phyloP scores from a whole-genome alignment of 2,113 vertebrate species.

The Elephas maximus region DNA sequence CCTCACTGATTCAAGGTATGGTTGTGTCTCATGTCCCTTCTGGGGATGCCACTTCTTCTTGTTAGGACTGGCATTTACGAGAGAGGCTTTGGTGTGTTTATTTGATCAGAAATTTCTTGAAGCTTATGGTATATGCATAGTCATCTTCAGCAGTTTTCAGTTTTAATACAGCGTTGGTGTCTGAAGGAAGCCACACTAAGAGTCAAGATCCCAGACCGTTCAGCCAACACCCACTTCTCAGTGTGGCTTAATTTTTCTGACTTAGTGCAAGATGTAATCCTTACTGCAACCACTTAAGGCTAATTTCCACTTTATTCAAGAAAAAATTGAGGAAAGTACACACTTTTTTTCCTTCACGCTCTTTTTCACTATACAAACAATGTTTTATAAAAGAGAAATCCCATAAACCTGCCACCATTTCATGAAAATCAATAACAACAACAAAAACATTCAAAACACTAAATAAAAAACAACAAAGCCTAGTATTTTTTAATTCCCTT shows the following conservation, averaged over 20 bases:
- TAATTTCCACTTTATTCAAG: slow-evolving; percentile 4
- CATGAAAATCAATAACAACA: background rate
- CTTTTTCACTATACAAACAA: background rate
- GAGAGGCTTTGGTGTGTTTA: background rate
- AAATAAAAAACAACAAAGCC: background rate
- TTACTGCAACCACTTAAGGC: background rate
- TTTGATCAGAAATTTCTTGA: background rate
- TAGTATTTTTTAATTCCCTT: background rate
- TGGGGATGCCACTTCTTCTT: background rate
- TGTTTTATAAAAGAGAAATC: background rate
- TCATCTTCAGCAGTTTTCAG: background rate
- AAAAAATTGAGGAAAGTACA: background rate
- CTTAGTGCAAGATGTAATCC: background rate
- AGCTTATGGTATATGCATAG: background rate
- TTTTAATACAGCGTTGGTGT: background rate
- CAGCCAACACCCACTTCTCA: background rate
- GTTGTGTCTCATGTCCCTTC: background rate
- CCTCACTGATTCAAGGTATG: background rate
- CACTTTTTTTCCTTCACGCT: background rate
- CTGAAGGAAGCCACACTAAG: background rate
- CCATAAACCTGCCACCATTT: background rate
- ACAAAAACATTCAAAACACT: background rate
- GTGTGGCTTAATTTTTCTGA: background rate
- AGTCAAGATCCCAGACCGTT: background rate
- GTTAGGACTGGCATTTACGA: background rate